Evolutionary conservation across 2,113 vertebrate genomes (phyloP).

Genomic region (Heliornis fulica): DNA sequence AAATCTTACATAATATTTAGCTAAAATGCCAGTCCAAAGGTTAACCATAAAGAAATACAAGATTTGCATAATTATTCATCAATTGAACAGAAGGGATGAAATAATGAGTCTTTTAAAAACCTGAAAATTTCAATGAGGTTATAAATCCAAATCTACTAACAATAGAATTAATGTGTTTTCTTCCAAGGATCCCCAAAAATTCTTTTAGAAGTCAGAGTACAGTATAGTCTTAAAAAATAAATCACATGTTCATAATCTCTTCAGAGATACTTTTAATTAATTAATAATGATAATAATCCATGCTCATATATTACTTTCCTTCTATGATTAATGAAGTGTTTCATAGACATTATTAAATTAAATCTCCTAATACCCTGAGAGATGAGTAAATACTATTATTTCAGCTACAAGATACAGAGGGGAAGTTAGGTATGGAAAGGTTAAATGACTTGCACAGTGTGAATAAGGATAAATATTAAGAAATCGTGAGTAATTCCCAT

Average conservation of each 20-base stretch:
- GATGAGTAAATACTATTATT: constrained; percentile 1
- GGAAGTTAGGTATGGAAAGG: background rate
- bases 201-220: background rate
- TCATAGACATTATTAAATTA: background rate
- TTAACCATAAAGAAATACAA: background rate
- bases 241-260: background rate
- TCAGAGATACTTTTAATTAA: background rate
- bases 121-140: background rate
- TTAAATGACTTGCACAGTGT: background rate
- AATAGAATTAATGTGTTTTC: background rate
- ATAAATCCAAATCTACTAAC: background rate
- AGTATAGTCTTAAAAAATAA: background rate
- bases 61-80: constrained; percentile 20
- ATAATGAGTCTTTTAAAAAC: background rate
- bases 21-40: constrained; percentile 24
- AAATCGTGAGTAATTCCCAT: background rate
- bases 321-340: constrained; percentile 1
- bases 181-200: background rate
- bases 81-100: constrained; percentile 3
- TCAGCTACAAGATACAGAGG: background rate
- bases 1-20: constrained; percentile 32
- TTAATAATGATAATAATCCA: constrained; percentile 19
- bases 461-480: background rate
- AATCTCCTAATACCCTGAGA: background rate
- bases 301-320: background rate